A percentile compares a stretch with the other conserved stretches of the same genome.
Conservation (phyloP, 1,140 invertebrate genomes). For the Chlorops oryzae region DNA sequence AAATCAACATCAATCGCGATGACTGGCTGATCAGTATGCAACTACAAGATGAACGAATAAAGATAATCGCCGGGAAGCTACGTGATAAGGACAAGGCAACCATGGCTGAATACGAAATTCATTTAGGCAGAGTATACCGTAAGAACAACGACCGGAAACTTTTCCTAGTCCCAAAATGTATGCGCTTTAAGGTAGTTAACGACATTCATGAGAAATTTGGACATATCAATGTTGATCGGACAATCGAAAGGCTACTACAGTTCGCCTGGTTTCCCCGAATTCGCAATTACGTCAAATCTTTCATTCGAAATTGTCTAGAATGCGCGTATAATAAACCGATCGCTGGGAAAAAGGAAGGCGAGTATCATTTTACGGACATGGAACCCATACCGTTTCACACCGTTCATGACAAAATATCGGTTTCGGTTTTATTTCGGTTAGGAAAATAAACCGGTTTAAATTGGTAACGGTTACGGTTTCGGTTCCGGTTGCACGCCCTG, state of each 20-base stretch:
- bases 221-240: constrained; percentile 6
- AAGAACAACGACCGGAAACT: constrained; percentile 3
- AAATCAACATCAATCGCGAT: no score
- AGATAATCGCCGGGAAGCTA: no score
- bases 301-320: constrained; percentile 10
- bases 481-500: no score
- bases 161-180: constrained; percentile 11
- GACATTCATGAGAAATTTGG: constrained; percentile 5
- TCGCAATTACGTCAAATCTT: constrained; percentile 16
- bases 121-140: constrained; percentile 4
- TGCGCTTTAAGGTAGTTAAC: constrained; percentile 1
- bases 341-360: constrained; percentile 11
- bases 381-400: constrained; percentile 17
- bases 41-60: no score
- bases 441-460: no score
- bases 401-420: no score
- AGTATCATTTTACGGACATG: constrained; percentile 11
- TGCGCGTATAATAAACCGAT: constrained; percentile 15
- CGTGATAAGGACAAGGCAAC: no score
- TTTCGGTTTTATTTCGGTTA: no score
- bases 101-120: constrained; percentile 6
- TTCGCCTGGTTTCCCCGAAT: constrained; percentile 27
- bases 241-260: constrained; percentile 14
- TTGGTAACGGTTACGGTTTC: no score
- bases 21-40: no score